Base-by-base conservation (phyloP, 2,797 vertebrate genomes). In the Tenualosa thibaudeaui region DNA sequence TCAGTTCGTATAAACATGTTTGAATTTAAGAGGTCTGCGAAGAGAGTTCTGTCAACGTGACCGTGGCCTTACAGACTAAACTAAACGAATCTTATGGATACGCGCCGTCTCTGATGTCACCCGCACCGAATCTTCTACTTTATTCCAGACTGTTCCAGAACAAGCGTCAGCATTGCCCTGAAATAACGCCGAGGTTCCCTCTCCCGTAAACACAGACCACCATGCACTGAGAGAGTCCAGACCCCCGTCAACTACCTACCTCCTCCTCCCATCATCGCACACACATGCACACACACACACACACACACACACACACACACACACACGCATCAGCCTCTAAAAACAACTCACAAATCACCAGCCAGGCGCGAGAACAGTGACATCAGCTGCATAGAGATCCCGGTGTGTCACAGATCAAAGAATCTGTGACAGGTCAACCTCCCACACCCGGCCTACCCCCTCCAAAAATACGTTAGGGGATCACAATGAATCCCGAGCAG, bases 341-440 rank as follows among this genome's bases (percentile, higher is more conserved):
- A 87, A 87, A 86, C 86, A 87, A 81, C 87, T 82, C 75, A 82
- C 88, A 88, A 84, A 50, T 84, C 85, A 89, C 89, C 85, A 54
- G 83, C 85, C 88, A 75, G 85, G 82, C 84, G 71, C 81, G 54
- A 7, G 46, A 51, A 53, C 78, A 81, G 81, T 88, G 86, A 92
- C 90, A 91, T 90, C 92, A 85, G 81, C 81, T 7, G 82, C 87
- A 90, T 90, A 89, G 89, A 93, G 92, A 85, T 91, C 90, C 86
- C 90, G 50, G 86, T 19, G 85, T 94, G 93, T 94, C 93, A 92
- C 83, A 43, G 37, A 2, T 81, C 82, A 40, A 82, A 24, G 56
- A 53, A 83, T 81, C 82, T 31, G 43, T 86, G 53, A 84, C 54
- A 19, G 46, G 43, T 81, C 50, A 50, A 82, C 81, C 68, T 49